Evolutionary conservation across 1,140 invertebrate species (phyloP).

Genomic region (Heliconius nattereri): DNA sequence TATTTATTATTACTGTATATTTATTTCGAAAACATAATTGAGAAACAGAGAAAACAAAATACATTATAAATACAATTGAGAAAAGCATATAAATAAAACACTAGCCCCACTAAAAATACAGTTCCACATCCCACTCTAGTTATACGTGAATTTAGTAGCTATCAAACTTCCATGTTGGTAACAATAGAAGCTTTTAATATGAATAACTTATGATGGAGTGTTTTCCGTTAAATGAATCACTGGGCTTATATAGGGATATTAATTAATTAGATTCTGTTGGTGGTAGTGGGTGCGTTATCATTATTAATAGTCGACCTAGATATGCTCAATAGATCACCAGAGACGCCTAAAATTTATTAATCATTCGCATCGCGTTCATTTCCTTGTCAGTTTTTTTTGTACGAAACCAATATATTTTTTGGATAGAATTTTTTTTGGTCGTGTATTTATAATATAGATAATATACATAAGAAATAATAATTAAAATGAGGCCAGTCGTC

Average conservation of each 20-base stretch:
- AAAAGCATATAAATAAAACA: neutral
- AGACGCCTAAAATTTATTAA: slow-evolving; percentile 49
- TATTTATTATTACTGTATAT: neutral
- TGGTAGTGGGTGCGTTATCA: slow-evolving; percentile 32
- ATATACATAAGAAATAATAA: too few species aligned
- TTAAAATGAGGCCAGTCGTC: too few species aligned
- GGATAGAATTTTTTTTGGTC: neutral
- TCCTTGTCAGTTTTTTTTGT: slow-evolving; percentile 18
- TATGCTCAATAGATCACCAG: slow-evolving; percentile 51
- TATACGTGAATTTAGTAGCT: neutral
- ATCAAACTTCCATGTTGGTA: neutral
- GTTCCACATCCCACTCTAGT: neutral
- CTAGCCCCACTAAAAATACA: neutral
- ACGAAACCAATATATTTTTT: neutral
- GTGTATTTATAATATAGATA: too few species aligned
- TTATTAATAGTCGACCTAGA: slow-evolving; percentile 40
- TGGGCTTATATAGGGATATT: slow-evolving; percentile 20
- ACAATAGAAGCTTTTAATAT: slow-evolving; percentile 7
- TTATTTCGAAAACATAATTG: slow-evolving; percentile 2
- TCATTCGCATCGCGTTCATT: slow-evolving; percentile 48
- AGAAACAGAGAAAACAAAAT: neutral
- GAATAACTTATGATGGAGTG: slow-evolving; percentile 9
- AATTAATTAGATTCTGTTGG: slow-evolving; percentile 39
- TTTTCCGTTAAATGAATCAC: slow-evolving; percentile 18
- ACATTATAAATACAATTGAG: neutral